Evolutionary conservation across 2,113 vertebrate genomes (phyloP).

Genomic region (Pelobates fuscus): DNA sequence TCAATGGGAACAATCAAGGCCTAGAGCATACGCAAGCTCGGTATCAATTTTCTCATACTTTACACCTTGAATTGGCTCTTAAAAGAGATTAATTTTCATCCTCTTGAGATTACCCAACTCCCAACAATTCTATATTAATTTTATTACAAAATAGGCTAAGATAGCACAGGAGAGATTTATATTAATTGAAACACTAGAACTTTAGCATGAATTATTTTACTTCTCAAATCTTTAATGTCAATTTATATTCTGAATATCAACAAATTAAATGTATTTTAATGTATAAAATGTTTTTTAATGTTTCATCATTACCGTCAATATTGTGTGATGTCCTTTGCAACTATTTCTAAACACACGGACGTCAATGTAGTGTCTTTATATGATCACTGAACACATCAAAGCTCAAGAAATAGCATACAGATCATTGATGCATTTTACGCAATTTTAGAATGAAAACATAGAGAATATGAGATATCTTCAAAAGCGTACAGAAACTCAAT

Average conservation of each 20-base stretch:
- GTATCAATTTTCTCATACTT: conserved; percentile 48
- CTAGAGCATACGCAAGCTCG: conserved; percentile 12
- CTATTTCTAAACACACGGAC: too few species aligned
- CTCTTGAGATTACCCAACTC: conserved; percentile 35
- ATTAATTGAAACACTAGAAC: background rate
- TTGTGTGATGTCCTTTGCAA: too few species aligned
- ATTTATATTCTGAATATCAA: background rate
- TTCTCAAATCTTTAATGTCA: background rate
- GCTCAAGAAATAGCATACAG: too few species aligned
- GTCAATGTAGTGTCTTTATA: too few species aligned
- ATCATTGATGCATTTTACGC: too few species aligned
- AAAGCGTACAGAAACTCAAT: too few species aligned
- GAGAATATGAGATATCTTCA: too few species aligned
- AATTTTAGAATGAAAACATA: too few species aligned
- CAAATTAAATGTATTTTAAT: too few species aligned
- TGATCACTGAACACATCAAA: too few species aligned
- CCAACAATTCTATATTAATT: conserved; percentile 23
- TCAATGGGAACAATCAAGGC: conserved; percentile 42
- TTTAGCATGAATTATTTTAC: background rate
- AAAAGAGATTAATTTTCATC: conserved; percentile 41
- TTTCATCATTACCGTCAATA: too few species aligned
- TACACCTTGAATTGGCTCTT: conserved; percentile 37
- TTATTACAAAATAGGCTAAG: conserved; percentile 35
- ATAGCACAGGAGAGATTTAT: conserved; percentile 20
- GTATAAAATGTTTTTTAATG: too few species aligned